Evolutionary conservation across 2,113 vertebrate species (phyloP).

Genomic region (Oceanites oceanicus): DNA sequence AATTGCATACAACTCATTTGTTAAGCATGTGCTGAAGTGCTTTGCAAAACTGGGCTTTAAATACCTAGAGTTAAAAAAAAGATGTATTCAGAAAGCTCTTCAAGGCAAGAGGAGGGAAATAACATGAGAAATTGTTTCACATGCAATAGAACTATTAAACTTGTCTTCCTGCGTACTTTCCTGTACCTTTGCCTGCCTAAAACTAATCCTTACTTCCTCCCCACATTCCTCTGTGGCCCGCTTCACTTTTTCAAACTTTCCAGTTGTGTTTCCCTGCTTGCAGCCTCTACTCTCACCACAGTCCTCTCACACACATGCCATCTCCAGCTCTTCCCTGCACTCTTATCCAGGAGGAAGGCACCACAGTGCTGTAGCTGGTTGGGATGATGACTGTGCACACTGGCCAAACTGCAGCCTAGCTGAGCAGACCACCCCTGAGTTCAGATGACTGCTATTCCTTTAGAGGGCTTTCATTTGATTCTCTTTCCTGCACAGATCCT

Average conservation of each 20-base stretch:
- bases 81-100: neutral
- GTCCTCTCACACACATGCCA: neutral
- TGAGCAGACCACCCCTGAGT: neutral
- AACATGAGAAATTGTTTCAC: neutral
- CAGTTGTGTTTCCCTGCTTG: neutral
- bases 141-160: neutral
- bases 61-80: neutral
- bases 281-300: neutral
- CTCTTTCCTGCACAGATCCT: neutral
- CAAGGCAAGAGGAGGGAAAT: neutral
- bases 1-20: neutral
- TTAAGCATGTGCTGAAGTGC: neutral
- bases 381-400: neutral
- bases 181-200: neutral
- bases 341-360: neutral
- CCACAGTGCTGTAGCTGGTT: neutral
- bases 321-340: neutral
- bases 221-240: fast-evolving
- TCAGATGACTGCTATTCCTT: fast-evolving
- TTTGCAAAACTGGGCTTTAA: neutral
- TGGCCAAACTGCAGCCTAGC: neutral
- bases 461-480: neutral
- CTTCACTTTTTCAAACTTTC: neutral
- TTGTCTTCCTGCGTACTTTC: neutral
- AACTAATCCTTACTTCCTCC: neutral